A percentile compares a stretch with the other conserved stretches of the same genome.
These are phyloP conservation scores for Neogale vison DNA, from an alignment of 2,113 vertebrate species.

Conservation along the genomic window DNA sequence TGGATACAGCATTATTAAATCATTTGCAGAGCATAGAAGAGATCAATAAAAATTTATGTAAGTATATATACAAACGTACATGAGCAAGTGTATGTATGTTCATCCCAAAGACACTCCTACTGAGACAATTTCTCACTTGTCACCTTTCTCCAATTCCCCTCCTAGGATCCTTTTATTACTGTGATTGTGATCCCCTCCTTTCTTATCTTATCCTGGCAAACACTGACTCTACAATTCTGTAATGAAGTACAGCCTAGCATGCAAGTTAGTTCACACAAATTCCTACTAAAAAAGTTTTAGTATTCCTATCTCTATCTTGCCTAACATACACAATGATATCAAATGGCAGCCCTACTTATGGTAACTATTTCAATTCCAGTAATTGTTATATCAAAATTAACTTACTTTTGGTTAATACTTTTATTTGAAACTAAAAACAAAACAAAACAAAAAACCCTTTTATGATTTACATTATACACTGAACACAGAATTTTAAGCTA, in stretches of 20 bases:
- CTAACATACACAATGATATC: background rate
- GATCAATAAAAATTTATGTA: background rate
- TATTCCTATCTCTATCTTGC: background rate
- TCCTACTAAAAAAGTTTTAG: background rate
- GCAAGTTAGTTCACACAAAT: background rate
- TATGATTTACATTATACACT: background rate
- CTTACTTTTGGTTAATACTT: background rate
- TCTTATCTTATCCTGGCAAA: background rate
- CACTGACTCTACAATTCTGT: background rate
- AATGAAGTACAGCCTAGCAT: background rate
- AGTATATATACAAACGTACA: too few species aligned
- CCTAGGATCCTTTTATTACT: background rate
- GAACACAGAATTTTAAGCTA: background rate
- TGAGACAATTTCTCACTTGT: background rate
- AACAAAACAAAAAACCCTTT: background rate
- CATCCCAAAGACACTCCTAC: background rate
- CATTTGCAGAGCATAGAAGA: background rate
- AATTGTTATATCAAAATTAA: background rate
- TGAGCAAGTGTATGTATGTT: background rate
- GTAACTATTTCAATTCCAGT: background rate
- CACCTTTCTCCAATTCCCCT: background rate
- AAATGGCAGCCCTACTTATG: background rate
- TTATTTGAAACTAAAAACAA: background rate
- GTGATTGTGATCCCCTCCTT: background rate
- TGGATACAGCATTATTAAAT: background rate